phyloP scores from a whole-genome alignment of 2,113 vertebrate species.

The Bambusicola thoracicus region DNA sequence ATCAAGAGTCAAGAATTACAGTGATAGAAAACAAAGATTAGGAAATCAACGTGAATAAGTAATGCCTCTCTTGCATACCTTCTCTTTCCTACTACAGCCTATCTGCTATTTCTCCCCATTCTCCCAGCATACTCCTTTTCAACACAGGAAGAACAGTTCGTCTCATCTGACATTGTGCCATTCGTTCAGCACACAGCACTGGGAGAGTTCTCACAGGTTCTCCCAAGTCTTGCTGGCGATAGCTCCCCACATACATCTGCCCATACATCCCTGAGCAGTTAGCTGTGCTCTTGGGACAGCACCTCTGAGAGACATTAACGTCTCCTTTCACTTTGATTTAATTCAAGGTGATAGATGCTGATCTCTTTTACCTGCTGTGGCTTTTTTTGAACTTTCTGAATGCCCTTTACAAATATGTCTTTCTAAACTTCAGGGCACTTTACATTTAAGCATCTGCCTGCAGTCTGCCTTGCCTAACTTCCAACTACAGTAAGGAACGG shows the following conservation, averaged over 20 bases:
- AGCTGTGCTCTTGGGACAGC: background rate
- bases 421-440: conserved; percentile 36
- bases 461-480: background rate
- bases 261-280: background rate
- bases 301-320: background rate
- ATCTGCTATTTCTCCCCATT: background rate
- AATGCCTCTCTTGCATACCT: background rate
- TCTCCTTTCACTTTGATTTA: conserved; percentile 7
- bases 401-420: background rate
- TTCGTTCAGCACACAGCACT: background rate
- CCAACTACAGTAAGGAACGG: background rate
- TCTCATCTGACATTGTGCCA: background rate
- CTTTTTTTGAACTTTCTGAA: conserved; percentile 5
- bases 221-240: background rate
- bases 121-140: background rate
- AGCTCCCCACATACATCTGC: background rate
- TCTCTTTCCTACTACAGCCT: background rate
- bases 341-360: conserved; percentile 39
- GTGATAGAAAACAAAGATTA: background rate
- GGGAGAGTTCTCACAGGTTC: rapidly evolving
- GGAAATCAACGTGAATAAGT: background rate
- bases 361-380: background rate
- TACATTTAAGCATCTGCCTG: background rate
- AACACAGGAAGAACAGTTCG: background rate
- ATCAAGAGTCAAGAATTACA: background rate